Conservation (phyloP, 2,888 invertebrate genomes). For the Eumacrocentrus americanus region DNA sequence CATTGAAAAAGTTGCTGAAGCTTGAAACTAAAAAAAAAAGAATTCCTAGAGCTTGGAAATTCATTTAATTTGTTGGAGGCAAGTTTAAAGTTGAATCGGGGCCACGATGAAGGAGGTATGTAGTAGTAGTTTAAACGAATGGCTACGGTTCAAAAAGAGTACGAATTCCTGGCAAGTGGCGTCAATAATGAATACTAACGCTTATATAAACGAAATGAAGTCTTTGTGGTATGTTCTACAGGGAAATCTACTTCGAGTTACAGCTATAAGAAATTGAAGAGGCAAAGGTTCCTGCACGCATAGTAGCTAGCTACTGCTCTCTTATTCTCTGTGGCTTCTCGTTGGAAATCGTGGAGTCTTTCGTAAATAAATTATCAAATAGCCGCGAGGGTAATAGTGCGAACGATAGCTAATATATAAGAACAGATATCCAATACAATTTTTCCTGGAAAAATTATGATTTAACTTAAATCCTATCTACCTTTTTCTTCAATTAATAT, state of each 20-base stretch:
- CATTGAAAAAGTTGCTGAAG: constrained; percentile 9
- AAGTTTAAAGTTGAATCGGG: background rate
- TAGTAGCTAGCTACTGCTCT: background rate
- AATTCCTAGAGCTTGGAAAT: background rate
- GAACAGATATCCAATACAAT: too few relatives aligned
- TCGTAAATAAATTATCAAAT: constrained; percentile 18
- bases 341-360: constrained; percentile 1
- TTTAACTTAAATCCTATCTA: too few relatives aligned
- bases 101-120: background rate
- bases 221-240: background rate
- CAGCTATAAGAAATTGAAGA: constrained; percentile 9
- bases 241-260: constrained; percentile 6
- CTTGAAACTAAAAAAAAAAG: background rate
- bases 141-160: background rate
- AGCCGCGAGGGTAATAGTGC: background rate
- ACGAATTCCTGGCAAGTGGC: background rate
- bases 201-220: background rate
- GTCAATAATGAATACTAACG: constrained; percentile 14
- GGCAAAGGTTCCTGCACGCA: background rate
- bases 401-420: constrained; percentile 8
- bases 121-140: background rate
- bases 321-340: constrained; percentile 3
- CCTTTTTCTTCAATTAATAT: too few relatives aligned
- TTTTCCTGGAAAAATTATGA: too few relatives aligned
- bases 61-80: constrained; percentile 4